These are phyloP conservation scores for Micrasema longulum DNA, from an alignment of 1,140 invertebrate genomes.

Conservation along the genomic window DNA sequence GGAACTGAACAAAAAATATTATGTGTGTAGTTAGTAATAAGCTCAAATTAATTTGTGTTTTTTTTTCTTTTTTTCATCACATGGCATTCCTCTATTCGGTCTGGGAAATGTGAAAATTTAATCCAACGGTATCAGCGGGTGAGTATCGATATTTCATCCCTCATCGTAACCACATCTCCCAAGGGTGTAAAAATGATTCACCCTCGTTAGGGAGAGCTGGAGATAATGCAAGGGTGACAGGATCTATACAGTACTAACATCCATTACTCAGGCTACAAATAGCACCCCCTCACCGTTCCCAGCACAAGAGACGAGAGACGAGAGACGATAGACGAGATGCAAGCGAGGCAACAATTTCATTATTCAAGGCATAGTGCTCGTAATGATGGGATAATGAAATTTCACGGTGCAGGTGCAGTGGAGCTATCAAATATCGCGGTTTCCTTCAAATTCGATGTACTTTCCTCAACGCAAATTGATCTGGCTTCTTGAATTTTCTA, in stretches of 20 bases:
- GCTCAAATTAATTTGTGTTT: too few relatives aligned
- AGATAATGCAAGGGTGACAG: conserved; percentile 44
- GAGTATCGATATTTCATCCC: conserved; percentile 29
- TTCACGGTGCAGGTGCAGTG: conserved; percentile 25
- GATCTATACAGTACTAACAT: conserved; percentile 35
- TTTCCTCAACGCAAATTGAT: conserved; percentile 12
- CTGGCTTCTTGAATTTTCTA: conserved; percentile 13
- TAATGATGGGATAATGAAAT: conserved; percentile 39
- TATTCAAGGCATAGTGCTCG: conserved; percentile 26
- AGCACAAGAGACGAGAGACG: neutral
- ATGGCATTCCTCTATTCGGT: too few relatives aligned
- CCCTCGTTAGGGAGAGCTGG: conserved; percentile 34
- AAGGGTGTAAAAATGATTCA: conserved; percentile 33
- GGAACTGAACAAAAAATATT: too few relatives aligned
- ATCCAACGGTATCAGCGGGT: conserved; percentile 14
- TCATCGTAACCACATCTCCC: conserved; percentile 22
- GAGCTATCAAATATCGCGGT: conserved; percentile 26
- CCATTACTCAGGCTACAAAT: conserved; percentile 51
- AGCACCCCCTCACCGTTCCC: conserved; percentile 1
- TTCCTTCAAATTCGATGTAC: conserved; percentile 16
- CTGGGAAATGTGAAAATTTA: conserved; percentile 9
- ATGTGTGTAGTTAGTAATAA: too few relatives aligned
- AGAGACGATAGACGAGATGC: neutral
- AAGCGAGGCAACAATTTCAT: conserved; percentile 27
- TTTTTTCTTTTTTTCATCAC: too few relatives aligned